A percentile compares a stretch with the other conserved stretches of the same genome.
These are phyloP conservation scores for Perca flavescens DNA, from an alignment of 2,113 vertebrate genomes.

Conservation along the genomic window DNA sequence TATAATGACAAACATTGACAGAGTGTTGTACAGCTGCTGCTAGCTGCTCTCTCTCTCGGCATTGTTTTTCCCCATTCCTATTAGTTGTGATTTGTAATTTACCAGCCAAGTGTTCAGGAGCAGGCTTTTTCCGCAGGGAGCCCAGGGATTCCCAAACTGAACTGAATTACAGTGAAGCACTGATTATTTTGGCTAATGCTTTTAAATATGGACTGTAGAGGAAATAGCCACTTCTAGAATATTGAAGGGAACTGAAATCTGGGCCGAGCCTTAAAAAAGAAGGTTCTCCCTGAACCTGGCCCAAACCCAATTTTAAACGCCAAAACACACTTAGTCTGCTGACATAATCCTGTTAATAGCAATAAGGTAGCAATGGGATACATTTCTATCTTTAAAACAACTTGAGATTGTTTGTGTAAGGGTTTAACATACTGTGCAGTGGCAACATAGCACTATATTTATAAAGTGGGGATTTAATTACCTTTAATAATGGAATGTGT, in stretches of 20 bases:
- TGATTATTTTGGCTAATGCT: not conserved
- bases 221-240: not conserved
- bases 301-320: not conserved
- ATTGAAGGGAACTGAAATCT: not conserved
- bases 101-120: not conserved
- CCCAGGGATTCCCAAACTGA: conserved; percentile 8
- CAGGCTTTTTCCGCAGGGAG: conserved; percentile 4
- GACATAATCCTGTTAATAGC: not conserved
- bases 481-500: not conserved
- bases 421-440: not conserved
- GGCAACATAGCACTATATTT: not conserved
- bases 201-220: conserved; percentile 3
- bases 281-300: not conserved
- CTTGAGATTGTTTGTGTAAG: not conserved
- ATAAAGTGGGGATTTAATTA: not conserved
- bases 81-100: conserved; percentile 32
- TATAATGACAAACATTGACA: conserved; percentile 14
- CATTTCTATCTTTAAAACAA: not conserved
- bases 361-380: not conserved
- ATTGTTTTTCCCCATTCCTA: conserved; percentile 1
- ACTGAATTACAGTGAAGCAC: conserved; percentile 23
- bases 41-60: not conserved
- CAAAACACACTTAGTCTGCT: not conserved
- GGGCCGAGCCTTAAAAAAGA: not conserved
- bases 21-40: not conserved